Evolutionary conservation across 2,113 vertebrate species (phyloP).

Genomic region (Australoheros scitulus): DNA sequence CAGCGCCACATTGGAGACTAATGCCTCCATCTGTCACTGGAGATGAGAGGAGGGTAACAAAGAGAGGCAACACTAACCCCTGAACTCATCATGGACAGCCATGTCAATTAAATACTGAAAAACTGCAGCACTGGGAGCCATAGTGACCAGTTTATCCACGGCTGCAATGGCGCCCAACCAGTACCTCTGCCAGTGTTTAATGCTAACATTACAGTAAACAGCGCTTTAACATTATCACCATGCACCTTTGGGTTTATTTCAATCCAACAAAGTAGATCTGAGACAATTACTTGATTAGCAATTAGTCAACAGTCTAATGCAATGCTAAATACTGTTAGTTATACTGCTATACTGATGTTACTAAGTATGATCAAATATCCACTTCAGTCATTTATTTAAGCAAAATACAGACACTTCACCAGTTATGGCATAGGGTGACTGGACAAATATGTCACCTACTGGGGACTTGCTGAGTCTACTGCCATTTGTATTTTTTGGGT

Average conservation of each 20-base stretch:
- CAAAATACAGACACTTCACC: not conserved
- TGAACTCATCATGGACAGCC: slow-evolving; percentile 80
- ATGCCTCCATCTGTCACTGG: slow-evolving; percentile 81
- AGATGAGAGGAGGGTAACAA: slow-evolving; percentile 81
- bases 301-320: not conserved
- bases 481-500: not conserved
- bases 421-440: not conserved
- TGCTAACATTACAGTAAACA: slow-evolving; percentile 25
- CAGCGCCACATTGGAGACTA: slow-evolving; percentile 80
- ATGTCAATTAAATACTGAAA: slow-evolving; percentile 81
- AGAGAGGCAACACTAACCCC: slow-evolving; percentile 81
- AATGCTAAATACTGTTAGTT: not conserved
- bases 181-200: slow-evolving; percentile 38
- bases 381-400: not conserved
- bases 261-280: not conserved
- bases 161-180: slow-evolving; percentile 47
- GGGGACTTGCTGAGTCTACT: not conserved
- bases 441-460: not conserved
- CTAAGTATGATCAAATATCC: not conserved
- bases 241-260: not conserved
- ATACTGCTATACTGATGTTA: not conserved
- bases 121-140: slow-evolving; percentile 76
- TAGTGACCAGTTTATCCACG: slow-evolving; percentile 63
- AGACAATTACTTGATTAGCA: not conserved
- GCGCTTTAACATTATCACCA: slow-evolving; percentile 26